Evolutionary conservation across 2,888 invertebrate genomes (phyloP), one percentile per base, ranked within the genome.

Genomic region (Pteria penguin): DNA sequence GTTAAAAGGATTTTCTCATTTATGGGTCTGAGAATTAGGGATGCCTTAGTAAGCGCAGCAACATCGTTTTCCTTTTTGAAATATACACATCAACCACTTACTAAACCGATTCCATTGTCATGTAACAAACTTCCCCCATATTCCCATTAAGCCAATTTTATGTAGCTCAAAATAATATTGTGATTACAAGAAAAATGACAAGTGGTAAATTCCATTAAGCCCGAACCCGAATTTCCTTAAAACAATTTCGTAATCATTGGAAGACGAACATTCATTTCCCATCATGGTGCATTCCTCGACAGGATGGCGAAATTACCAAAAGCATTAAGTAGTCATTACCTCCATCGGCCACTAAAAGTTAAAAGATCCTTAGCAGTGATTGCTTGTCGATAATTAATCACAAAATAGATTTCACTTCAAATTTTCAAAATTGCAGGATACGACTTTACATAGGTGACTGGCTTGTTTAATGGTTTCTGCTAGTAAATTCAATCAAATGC

Each of bases 1-100:
- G 74, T 74, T 74, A 74, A 74, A 74, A 74, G 74, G 74, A 62
- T 74, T 74, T 68, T 57, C 67, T 74, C 62, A 68, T 74, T 62
- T 52, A 61, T 24, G 26, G 31, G 54, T 32, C 60, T 54, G 54
- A 65, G 67, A 66, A 36, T 58, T 54, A 32, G 54, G 33, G 27
- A 26, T 14, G 62, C 62, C 22, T 29, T 58, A 22, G 26, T 68
- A 60, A 67, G 29, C 26, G 60, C 24, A 31, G 29, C 60, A 60
- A 60, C 57, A 66, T 66, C 60, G 60, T 73, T 73, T 73, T 67
- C 67, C 67, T 67, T 60, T 60, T 27, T 26, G 60, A 60, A 60
- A 26, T 60, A 60, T 60, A 60, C 18, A 60, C 60, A 60, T 27
- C 14, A 24, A 14, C 60, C 27, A 18, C 27, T 26, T 26, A 11